These are phyloP conservation scores for Girardia tigrina DNA, from an alignment of 2,888 invertebrate genomes.

Conservation along the genomic window DNA sequence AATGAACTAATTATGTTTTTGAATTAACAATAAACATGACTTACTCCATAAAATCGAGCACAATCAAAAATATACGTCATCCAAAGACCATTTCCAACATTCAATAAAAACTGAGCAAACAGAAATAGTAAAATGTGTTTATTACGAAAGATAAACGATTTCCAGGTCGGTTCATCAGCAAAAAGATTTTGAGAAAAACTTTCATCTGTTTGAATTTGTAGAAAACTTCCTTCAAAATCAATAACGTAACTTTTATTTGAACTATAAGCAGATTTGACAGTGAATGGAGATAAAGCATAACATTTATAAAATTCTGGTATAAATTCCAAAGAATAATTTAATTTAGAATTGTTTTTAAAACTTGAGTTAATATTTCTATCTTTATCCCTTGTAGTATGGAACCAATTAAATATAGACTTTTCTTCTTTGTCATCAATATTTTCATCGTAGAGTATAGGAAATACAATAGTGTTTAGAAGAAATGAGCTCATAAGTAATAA, in stretches of 20 bases:
- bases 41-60: conserved; percentile 10
- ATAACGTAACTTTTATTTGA: not conserved
- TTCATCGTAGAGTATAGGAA: not conserved
- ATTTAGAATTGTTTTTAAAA: not conserved
- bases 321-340: not conserved
- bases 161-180: not conserved
- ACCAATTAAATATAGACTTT: no score
- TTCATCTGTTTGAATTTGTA: not conserved
- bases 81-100: not conserved
- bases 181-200: not conserved
- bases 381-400: not conserved
- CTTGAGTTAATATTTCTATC: not conserved
- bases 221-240: not conserved
- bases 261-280: not conserved
- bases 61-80: not conserved
- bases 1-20: no score
- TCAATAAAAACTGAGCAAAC: not conserved
- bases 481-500: not conserved
- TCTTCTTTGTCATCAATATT: no score
- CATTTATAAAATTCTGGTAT: not conserved
- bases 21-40: no score
- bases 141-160: not conserved
- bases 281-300: not conserved
- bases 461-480: not conserved
- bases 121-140: not conserved